Evolutionary conservation across 2,888 invertebrate genomes (phyloP).

Genomic region (Hydropsyche betteni): DNA sequence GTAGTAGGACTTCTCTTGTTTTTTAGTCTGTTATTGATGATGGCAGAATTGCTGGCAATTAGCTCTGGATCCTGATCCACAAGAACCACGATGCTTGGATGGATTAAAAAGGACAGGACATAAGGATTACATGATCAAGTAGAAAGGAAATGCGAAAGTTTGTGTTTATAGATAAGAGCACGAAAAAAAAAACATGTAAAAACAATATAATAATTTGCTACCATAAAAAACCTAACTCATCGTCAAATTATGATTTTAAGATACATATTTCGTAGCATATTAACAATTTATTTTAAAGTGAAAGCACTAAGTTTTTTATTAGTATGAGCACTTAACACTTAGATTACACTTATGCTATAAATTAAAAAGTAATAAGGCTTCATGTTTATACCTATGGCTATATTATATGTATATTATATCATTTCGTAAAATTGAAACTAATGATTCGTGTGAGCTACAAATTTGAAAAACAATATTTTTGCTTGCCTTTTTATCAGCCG

Average conservation of each 20-base stretch:
- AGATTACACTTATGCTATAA: too few relatives aligned
- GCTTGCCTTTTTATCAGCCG: conserved; percentile 27
- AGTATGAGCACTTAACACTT: too few relatives aligned
- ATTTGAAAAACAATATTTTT: too few relatives aligned
- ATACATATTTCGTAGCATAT: too few relatives aligned
- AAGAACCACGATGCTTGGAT: conserved; percentile 20
- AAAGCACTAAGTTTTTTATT: too few relatives aligned
- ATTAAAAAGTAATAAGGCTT: too few relatives aligned
- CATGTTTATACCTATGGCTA: too few relatives aligned
- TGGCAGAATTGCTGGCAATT: conserved; percentile 33
- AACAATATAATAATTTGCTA: conserved; percentile 12
- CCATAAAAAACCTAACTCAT: neutral
- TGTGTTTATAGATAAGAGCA: conserved; percentile 5
- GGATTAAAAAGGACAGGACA: neutral
- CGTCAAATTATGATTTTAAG: too few relatives aligned
- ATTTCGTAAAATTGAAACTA: too few relatives aligned
- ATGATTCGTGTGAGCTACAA: too few relatives aligned
- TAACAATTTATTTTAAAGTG: too few relatives aligned
- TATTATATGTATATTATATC: too few relatives aligned
- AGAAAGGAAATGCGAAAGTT: conserved; percentile 8
- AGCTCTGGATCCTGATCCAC: conserved; percentile 38
- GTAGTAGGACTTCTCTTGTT: conserved; percentile 48
- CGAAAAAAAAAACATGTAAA: conserved; percentile 32
- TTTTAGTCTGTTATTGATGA: conserved; percentile 37
- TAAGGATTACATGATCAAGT: conserved; percentile 14